Evolutionary conservation across 35 echinoderm and acorn worm species (phyloP), one percentile per base, ranked within the genome.

Genomic region (Ophiothrix spiculata): DNA sequence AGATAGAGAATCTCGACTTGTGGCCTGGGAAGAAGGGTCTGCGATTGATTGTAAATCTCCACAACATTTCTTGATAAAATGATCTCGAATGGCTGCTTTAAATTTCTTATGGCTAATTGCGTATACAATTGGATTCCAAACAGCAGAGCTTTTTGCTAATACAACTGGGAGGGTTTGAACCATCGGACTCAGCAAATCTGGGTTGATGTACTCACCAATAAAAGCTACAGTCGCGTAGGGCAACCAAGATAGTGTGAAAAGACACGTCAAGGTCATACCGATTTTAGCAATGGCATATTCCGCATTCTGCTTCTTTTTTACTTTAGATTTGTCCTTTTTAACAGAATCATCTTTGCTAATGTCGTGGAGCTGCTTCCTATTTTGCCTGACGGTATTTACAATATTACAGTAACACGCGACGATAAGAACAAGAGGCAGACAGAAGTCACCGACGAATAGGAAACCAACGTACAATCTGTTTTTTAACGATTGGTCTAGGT

Each of bases 111-210:
- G 95, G 74, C 88, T 87, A n/a, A 97, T 78, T 1, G 91, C 91
- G 56, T 97, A 97, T 17, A 97, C 91, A 17, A 97, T 46, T 4
- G 95, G 95, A 39, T 97, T 97, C 91, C 88, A 97, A 32, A 90
- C 85, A 14, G 87, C 80, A 1, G 91, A 97, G 75, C 84, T 88
- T 88, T 97, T 97, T 74, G 95, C 95, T 34, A 93, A 87, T 4
- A 93, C 45, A 0, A 93, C 94, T 0, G 94, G 94, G 17, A 97
- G 34, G 21, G 84, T 64, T 28, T 89, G 87, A 16, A 81, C 77
- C 39, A 89, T 35, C 15, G 94, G 87, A 31, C 39, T 75, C 1
- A 97, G 37, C 0, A 74, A 73, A 32, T 38, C 23, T 0, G 40
- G 31, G 76, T 83, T 28, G 36, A 88, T 76, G 32, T 38, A 90